Conservation (phyloP, 2,797 vertebrate genomes). For the Girardinus metallicus region DNA sequence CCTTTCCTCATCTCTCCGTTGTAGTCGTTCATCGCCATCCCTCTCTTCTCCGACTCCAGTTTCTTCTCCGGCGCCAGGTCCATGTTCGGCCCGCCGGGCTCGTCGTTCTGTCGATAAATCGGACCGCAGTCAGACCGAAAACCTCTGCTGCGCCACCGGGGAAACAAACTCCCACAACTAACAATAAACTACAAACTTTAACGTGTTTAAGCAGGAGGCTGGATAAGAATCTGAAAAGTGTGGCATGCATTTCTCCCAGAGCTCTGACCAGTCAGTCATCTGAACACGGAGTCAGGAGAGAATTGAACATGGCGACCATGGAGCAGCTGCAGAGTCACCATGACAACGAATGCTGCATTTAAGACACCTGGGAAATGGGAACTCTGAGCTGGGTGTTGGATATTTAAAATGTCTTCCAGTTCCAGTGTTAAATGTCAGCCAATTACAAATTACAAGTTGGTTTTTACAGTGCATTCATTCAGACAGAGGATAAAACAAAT, state of each 20-base stretch:
- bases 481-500: neutral
- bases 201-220: neutral
- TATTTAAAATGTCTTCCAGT: too few species aligned
- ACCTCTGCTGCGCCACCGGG: neutral
- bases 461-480: neutral
- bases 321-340: neutral
- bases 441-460: neutral
- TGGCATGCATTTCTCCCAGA: neutral
- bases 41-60: constrained; percentile 92
- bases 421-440: too few species aligned
- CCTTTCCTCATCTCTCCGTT: constrained; percentile 96
- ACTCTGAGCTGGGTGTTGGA: too few species aligned
- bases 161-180: neutral
- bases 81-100: constrained; percentile 73
- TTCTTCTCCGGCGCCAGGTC: constrained; percentile 90
- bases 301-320: neutral
- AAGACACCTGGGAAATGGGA: too few species aligned
- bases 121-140: neutral
- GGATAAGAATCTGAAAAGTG: neutral
- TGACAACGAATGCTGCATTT: neutral
- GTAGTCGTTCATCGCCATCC: constrained; percentile 94
- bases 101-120: constrained; percentile 74
- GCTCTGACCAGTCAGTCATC: neutral
- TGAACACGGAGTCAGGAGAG: neutral
- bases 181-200: neutral